These are phyloP conservation scores for Drosophila takahashii DNA, from an alignment of 1,140 invertebrate species.

Conservation along the genomic window DNA sequence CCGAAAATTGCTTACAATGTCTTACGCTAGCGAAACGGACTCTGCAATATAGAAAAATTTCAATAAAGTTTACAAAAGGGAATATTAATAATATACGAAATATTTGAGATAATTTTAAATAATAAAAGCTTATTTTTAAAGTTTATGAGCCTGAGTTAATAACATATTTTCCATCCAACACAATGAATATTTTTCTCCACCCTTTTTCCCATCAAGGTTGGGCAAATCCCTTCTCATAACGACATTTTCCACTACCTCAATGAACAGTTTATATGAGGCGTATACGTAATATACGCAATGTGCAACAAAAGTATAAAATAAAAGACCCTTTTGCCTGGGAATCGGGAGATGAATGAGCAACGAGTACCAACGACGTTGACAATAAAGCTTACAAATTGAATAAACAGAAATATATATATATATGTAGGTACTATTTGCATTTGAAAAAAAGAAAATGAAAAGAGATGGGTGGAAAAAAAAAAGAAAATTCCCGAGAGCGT, in stretches of 20 bases:
- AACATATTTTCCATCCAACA: not conserved
- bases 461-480: not conserved
- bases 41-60: not conserved
- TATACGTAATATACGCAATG: slow-evolving; percentile 17
- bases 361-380: slow-evolving; percentile 47
- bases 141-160: not conserved
- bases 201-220: not conserved
- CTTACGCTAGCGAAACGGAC: not conserved
- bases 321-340: slow-evolving; percentile 10
- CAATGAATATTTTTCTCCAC: not conserved
- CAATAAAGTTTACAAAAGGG: not conserved
- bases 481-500: slow-evolving; percentile 22
- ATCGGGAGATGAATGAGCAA: slow-evolving; percentile 10
- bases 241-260: slow-evolving; percentile 13
- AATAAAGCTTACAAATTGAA: slow-evolving; percentile 59
- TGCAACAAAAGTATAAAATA: slow-evolving; percentile 9
- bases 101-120: no score
- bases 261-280: slow-evolving; percentile 11
- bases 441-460: slow-evolving; percentile 1
- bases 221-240: not conserved
- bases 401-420: slow-evolving; percentile 38
- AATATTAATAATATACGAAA: no score
- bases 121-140: no score
- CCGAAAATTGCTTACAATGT: not conserved
- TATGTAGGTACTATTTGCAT: slow-evolving; percentile 29